Evolutionary conservation across 35 echinoderm and acorn worm genomes (phyloP).

Genomic region (Patiria miniata): DNA sequence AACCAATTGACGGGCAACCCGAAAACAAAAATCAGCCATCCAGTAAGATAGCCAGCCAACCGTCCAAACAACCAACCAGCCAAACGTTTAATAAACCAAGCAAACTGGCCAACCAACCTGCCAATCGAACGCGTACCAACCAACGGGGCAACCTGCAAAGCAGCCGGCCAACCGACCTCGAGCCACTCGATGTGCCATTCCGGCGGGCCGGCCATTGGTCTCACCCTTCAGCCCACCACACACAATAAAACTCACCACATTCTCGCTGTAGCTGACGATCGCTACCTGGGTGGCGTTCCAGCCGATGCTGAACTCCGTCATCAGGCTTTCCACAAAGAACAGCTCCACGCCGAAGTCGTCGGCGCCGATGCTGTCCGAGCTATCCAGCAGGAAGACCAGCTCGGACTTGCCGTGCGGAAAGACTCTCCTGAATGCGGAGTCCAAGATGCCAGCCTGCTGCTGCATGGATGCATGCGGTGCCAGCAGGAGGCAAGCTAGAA

Average conservation of each 20-base stretch:
- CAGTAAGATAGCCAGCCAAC: no score
- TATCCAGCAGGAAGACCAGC: constrained; percentile 39
- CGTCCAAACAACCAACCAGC: no score
- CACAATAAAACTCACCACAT: constrained; percentile 36
- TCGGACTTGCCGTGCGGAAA: constrained; percentile 39
- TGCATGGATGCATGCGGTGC: background rate
- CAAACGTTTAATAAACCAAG: no score
- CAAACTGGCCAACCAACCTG: no score
- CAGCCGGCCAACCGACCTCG: no score
- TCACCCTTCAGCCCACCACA: no score
- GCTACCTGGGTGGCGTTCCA: constrained; percentile 28
- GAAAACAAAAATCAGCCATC: no score
- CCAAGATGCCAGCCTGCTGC: background rate
- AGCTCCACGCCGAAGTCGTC: constrained; percentile 35
- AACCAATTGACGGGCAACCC: no score
- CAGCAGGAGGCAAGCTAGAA: background rate
- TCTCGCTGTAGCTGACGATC: constrained; percentile 51
- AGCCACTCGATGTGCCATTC: no score
- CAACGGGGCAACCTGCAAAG: no score
- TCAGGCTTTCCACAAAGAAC: constrained; percentile 29
- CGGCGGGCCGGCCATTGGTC: no score
- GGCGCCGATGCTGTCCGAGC: constrained; percentile 41
- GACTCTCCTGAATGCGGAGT: background rate
- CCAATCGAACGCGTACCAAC: no score
- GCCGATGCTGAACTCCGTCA: constrained; percentile 17